These are phyloP conservation scores for Ametastegia equiseti DNA, from an alignment of 2,888 invertebrate species.

Conservation along the genomic window DNA sequence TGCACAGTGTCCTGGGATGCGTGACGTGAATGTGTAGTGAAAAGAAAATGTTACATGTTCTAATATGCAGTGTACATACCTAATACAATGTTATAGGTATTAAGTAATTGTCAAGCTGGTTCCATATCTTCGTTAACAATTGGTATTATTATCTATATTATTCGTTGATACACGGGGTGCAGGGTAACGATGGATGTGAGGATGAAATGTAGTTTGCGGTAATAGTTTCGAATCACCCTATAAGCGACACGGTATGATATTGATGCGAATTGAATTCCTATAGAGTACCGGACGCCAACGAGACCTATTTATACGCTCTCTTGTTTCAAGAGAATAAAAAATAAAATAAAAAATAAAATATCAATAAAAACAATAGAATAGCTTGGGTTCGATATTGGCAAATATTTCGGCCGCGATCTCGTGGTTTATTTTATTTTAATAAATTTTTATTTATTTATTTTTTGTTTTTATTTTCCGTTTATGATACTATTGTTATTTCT, in stretches of 20 bases:
- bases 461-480: not conserved
- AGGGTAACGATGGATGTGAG: too few species aligned
- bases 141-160: not conserved
- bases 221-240: not conserved
- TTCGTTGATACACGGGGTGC: not conserved
- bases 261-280: not conserved
- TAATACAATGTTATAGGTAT: not conserved
- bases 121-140: not conserved
- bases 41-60: too few species aligned
- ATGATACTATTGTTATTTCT: slow-evolving; percentile 9
- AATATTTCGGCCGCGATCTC: not conserved
- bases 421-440: too few species aligned
- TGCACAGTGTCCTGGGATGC: too few species aligned
- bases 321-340: not conserved
- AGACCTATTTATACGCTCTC: not conserved
- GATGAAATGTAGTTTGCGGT: not conserved
- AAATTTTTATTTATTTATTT: not conserved
- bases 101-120: not conserved
- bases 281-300: slow-evolving; percentile 24
- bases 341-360: not conserved
- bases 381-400: not conserved
- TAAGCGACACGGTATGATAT: not conserved
- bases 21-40: too few species aligned
- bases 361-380: not conserved
- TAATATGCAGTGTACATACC: not conserved